These are phyloP conservation scores for Colius striatus DNA, from an alignment of 2,113 vertebrate genomes.

Conservation along the genomic window DNA sequence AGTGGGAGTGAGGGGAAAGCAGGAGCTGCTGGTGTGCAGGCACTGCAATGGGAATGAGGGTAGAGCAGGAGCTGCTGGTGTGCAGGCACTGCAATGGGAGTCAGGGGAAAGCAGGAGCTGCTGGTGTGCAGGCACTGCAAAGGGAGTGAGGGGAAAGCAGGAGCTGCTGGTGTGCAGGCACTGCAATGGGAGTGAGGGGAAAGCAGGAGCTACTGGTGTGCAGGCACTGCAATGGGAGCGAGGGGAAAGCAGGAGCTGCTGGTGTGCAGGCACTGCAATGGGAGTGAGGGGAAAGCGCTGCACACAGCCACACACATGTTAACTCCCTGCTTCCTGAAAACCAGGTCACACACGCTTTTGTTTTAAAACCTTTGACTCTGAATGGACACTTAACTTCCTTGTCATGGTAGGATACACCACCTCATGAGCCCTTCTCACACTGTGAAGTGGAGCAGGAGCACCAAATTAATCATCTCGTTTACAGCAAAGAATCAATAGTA, in stretches of 20 bases:
- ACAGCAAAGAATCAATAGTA: rapidly evolving
- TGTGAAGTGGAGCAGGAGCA: neutral
- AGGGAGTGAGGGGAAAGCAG: too few species aligned
- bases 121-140: neutral
- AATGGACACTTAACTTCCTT: neutral
- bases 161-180: neutral
- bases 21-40: neutral
- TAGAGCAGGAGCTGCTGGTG: neutral
- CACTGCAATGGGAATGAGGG: neutral
- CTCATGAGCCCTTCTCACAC: neutral
- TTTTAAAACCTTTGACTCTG: neutral
- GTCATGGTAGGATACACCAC: neutral
- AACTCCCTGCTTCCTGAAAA: neutral
- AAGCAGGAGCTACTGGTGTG: neutral
- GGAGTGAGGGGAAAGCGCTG: rapidly evolving
- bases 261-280: neutral
- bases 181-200: neutral
- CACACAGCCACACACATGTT: rapidly evolving
- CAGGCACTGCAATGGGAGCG: neutral
- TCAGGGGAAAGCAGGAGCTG: neutral
- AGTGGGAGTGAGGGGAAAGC: neutral
- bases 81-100: neutral
- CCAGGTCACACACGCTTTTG: rapidly evolving
- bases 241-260: neutral
- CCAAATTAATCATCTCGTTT: neutral